Conservation (phyloP, 2,888 invertebrate genomes). For the Lordiphosa fenestrarum region DNA sequence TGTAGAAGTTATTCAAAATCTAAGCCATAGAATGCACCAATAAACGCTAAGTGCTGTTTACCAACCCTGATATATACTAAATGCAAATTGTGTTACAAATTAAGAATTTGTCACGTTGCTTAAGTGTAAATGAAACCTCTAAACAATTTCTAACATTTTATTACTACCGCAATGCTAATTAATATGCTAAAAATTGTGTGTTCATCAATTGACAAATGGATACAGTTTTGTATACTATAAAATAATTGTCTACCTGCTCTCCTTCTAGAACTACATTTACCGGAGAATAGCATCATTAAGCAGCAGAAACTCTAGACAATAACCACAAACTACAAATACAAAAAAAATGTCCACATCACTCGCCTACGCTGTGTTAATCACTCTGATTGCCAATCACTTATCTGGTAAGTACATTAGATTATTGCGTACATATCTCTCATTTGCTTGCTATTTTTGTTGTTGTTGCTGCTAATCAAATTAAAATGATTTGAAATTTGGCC, state of each 20-base stretch:
- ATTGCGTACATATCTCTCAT: not conserved
- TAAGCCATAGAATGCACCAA: too few species aligned
- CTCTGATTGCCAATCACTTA: constrained; percentile 69
- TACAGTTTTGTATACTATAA: constrained; percentile 3
- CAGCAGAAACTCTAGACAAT: constrained; percentile 16
- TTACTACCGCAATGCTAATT: constrained; percentile 23
- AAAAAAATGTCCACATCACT: constrained; percentile 50
- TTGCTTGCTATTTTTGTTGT: not conserved
- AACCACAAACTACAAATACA: constrained; percentile 24
- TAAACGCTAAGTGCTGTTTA: too few species aligned
- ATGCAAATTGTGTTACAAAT: constrained; percentile 4
- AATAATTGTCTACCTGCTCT: not conserved
- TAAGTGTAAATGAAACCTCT: constrained; percentile 18
- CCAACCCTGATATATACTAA: not conserved
- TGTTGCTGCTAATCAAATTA: constrained; percentile 22
- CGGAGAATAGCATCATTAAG: constrained; percentile 12
- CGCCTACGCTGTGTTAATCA: constrained; percentile 63
- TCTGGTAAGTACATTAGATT: constrained; percentile 68
- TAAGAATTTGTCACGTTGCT: constrained; percentile 31
- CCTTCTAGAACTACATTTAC: constrained; percentile 1
- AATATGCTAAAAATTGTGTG: constrained; percentile 3
- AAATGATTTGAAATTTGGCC: constrained; percentile 12
- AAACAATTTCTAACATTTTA: constrained; percentile 19
- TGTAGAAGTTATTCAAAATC: too few species aligned
- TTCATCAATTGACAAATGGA: constrained; percentile 29